Base-by-base conservation (phyloP, 2,888 invertebrate species). In the Noctua janthina region DNA sequence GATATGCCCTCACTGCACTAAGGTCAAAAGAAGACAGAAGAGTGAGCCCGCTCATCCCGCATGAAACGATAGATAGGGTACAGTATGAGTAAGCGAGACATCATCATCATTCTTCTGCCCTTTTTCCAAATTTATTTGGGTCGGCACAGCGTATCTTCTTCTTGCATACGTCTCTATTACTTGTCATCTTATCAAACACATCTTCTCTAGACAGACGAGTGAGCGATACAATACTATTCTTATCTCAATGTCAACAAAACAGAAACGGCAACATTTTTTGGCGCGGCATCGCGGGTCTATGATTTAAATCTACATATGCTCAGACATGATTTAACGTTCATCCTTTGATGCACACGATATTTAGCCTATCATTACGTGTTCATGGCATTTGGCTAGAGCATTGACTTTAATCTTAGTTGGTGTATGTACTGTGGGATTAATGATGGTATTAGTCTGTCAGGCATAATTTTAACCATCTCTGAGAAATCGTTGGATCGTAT, bases 321-420 rank as follows among this genome's bases (percentile, higher is more conserved):
- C 17, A 73, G 29, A 20, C 39, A n/a, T 77, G 71, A 81, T 68
- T 85, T 64, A 82, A 43, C 43, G 73, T 83, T 76, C 83, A 86
- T 79, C 71, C 76, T 86, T 76, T 74, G 79, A 23, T 76, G 74
- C 59, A 79, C 79, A 74, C 67, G 64, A 70, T 74, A 69, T 78
- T 69, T 39, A 86, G n/a, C 83, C 59, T 83, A 79, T 23, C 70
- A 76, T 85, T 83, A 79, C 43, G 29, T 72, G 79, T 29, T 86
- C 76, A 74, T 76, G 86, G 79, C 86, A 86, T 76, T 85, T 83
- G 59, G 59, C 20, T 75, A 17, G 82, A 69, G 23, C 85, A 46
- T 70, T 84, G 78, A 85, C 78, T 82, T 74, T n/a, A 75, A 64
- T 64, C 74, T 75, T 20, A 4, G 68, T 70, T 13, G 23, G 13